Evolutionary conservation across 2,113 vertebrate species (phyloP).

Genomic region (Axis porcinus): DNA sequence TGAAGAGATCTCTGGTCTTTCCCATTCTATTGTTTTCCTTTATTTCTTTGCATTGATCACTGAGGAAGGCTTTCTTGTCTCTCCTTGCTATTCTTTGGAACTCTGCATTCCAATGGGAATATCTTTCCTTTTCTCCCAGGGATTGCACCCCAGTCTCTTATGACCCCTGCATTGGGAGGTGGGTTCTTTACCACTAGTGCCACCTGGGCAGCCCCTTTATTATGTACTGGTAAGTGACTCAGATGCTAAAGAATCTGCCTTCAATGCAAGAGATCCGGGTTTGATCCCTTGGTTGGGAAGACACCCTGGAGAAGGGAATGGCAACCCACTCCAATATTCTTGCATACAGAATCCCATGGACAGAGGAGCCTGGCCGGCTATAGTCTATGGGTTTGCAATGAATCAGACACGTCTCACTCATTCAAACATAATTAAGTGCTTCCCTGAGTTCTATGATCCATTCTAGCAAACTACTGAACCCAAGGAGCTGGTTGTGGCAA

Average conservation of each 20-base stretch:
- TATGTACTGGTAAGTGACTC: not conserved
- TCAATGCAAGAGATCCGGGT: accelerated
- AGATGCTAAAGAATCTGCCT: not conserved
- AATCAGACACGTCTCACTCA: not conserved
- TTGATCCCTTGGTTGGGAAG: not conserved
- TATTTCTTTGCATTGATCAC: not conserved
- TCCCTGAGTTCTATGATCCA: not conserved
- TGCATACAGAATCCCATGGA: not conserved
- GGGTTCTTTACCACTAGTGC: not conserved
- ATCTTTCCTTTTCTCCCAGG: not conserved
- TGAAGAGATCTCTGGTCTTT: not conserved
- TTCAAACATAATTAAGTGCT: not conserved
- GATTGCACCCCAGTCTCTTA: not conserved
- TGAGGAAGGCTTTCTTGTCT: not conserved
- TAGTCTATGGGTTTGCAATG: not conserved
- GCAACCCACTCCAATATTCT: not conserved
- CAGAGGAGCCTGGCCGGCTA: not conserved
- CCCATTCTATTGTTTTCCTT: not conserved
- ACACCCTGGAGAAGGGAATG: not conserved
- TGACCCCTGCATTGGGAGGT: not conserved
- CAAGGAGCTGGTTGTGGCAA: not conserved
- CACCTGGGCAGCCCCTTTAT: not conserved
- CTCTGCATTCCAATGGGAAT: not conserved
- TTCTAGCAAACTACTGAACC: not conserved
- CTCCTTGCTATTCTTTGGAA: not conserved